phyloP scores from a whole-genome alignment of 1,140 invertebrate species.

The Delia radicum region DNA sequence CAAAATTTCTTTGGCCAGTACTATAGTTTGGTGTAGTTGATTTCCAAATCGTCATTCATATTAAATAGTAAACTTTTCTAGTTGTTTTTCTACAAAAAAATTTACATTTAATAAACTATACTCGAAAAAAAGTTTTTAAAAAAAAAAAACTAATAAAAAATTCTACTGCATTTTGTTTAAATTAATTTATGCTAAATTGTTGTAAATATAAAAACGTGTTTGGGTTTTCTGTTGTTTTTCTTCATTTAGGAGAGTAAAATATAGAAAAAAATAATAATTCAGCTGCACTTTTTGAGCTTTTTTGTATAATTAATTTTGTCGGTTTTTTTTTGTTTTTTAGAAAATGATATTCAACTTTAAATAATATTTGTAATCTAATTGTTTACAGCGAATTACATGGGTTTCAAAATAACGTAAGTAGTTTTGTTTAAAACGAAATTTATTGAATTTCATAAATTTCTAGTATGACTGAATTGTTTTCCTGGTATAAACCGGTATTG shows the following conservation, averaged over 20 bases:
- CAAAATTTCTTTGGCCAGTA: too few species aligned
- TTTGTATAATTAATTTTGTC: too few species aligned
- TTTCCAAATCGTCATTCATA: too few species aligned
- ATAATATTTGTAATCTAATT: slow-evolving; percentile 16
- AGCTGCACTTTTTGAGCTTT: background rate
- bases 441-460: slow-evolving; percentile 8
- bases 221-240: background rate
- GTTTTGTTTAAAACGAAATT: background rate
- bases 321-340: background rate
- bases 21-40: too few species aligned
- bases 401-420: background rate
- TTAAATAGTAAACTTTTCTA: too few species aligned
- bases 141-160: background rate
- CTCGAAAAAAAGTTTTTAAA: background rate
- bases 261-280: background rate
- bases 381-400: slow-evolving; percentile 1
- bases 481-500: background rate
- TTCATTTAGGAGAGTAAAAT: too few species aligned
- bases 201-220: background rate
- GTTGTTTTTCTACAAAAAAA: too few species aligned
- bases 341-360: background rate
- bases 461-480: slow-evolving; percentile 9
- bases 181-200: background rate
- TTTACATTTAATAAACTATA: background rate
- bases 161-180: background rate